These are phyloP conservation scores for Phoxinus phoxinus DNA, from an alignment of 2,113 vertebrate species.

Conservation along the genomic window DNA sequence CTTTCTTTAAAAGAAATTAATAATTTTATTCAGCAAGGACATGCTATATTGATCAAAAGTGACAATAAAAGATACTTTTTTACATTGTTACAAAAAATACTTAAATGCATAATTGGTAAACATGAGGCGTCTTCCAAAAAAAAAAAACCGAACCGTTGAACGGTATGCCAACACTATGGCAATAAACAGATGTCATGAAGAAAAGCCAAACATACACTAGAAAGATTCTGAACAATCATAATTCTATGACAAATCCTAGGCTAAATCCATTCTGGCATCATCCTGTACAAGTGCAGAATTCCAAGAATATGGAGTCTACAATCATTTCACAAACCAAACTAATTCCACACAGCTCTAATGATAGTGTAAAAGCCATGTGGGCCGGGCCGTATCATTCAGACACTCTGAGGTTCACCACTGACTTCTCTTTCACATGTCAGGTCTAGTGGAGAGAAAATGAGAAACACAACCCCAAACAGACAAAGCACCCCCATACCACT, in stretches of 20 bases:
- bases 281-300: neutral
- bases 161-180: neutral
- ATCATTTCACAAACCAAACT: slow-evolving; percentile 1
- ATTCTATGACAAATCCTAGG: neutral
- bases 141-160: too few species aligned
- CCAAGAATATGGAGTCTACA: neutral
- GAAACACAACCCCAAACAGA: slow-evolving; percentile 20
- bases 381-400: neutral
- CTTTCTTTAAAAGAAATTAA: too few species aligned
- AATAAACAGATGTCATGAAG: too few species aligned
- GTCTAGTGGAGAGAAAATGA: slow-evolving; percentile 6
- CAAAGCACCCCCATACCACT: neutral
- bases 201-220: neutral
- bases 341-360: slow-evolving; percentile 24
- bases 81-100: neutral
- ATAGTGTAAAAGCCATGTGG: slow-evolving; percentile 3
- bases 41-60: neutral
- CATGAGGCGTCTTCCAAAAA: too few species aligned
- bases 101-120: too few species aligned
- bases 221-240: neutral
- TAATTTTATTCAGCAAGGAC: neutral
- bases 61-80: neutral
- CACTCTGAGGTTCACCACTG: slow-evolving; percentile 31
- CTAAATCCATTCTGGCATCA: neutral
- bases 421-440: neutral